These are phyloP conservation scores for Aethes cnicana DNA, from an alignment of 2,888 invertebrate species.

Conservation along the genomic window DNA sequence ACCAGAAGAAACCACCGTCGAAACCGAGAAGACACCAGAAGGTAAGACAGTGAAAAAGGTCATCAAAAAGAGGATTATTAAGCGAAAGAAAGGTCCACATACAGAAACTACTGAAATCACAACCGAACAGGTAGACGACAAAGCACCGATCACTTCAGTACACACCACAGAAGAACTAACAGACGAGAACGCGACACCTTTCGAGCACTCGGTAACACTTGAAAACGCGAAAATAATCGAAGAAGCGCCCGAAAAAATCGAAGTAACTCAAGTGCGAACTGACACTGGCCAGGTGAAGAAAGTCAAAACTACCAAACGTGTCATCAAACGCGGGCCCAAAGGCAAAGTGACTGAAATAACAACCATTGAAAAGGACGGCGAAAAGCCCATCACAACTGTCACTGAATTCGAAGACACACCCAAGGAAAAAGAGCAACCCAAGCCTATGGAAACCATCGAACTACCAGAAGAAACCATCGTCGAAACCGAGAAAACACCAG, in stretches of 20 bases:
- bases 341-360: slow-evolving; percentile 70
- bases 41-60: slow-evolving; percentile 43
- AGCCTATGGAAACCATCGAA: slow-evolving; percentile 4
- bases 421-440: slow-evolving; percentile 16
- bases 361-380: slow-evolving; percentile 65
- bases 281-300: slow-evolving; percentile 52
- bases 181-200: slow-evolving; percentile 47
- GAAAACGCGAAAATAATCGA: not conserved
- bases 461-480: slow-evolving; percentile 33
- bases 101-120: slow-evolving; percentile 50
- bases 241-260: slow-evolving; percentile 1
- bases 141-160: slow-evolving; percentile 43
- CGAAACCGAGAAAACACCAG: not conserved
- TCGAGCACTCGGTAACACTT: slow-evolving; percentile 28
- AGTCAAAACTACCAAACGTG: slow-evolving; percentile 63
- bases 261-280: slow-evolving; percentile 59
- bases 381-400: slow-evolving; percentile 53
- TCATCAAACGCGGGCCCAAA: slow-evolving; percentile 67
- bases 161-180: slow-evolving; percentile 45
- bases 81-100: slow-evolving; percentile 40
- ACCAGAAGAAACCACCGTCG: slow-evolving; percentile 35
- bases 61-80: slow-evolving; percentile 39
- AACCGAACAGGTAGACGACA: slow-evolving; percentile 35
- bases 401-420: slow-evolving; percentile 40
- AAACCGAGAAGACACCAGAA: not conserved